Conservation (phyloP, 2,888 invertebrate genomes). For the Melolontha melolontha region DNA sequence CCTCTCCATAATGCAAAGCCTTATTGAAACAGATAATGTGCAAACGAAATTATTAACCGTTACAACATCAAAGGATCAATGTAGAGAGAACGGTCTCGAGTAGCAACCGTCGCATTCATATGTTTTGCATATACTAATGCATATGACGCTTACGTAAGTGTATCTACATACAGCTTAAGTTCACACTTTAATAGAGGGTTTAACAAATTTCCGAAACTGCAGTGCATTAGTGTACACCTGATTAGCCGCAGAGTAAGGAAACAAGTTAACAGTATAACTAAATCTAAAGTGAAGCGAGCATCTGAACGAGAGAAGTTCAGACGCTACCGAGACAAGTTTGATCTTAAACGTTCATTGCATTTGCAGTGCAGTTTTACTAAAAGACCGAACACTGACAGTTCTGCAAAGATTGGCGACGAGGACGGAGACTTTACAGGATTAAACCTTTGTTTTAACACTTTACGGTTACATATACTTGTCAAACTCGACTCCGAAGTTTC, state of each 20-base stretch:
- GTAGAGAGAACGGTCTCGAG: no score
- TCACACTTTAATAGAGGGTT: conserved; percentile 8
- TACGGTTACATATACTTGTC: conserved; percentile 54
- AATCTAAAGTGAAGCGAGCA: conserved; percentile 13
- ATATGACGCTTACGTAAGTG: not conserved
- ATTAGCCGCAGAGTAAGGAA: conserved; percentile 30
- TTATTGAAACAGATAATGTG: no score
- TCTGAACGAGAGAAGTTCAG: conserved; percentile 7
- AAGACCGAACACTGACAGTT: conserved; percentile 52
- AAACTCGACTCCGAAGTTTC: conserved; percentile 50
- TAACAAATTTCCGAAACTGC: conserved; percentile 32
- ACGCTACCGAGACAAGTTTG: conserved; percentile 35
- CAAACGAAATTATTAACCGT: no score
- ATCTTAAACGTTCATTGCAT: conserved; percentile 41
- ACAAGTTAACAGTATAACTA: conserved; percentile 34
- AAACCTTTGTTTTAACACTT: conserved; percentile 55
- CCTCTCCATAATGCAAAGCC: no score
- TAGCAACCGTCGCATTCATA: no score
- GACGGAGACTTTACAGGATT: conserved; percentile 49
- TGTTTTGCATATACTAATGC: no score
- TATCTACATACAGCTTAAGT: conserved; percentile 14
- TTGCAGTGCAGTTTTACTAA: conserved; percentile 45
- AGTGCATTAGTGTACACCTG: conserved; percentile 31
- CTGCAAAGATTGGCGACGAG: conserved; percentile 47
- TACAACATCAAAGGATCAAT: no score